Conservation (phyloP, 2,888 invertebrate genomes). For the Polymixis flavicincta region DNA sequence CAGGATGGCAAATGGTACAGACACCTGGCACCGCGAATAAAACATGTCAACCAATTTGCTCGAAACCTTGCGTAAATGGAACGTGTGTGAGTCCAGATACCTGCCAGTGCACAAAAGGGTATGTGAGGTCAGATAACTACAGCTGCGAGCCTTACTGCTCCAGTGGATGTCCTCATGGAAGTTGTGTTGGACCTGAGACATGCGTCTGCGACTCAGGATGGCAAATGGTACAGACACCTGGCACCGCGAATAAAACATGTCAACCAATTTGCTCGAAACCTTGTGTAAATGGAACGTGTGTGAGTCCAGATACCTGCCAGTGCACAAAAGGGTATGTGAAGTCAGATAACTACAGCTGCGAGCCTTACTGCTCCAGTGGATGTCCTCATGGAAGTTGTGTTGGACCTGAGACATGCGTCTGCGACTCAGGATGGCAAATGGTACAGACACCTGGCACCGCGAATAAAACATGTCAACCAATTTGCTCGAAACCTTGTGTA, state of each 20-base stretch:
- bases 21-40: neutral
- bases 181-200: conserved; percentile 45
- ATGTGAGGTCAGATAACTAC: neutral
- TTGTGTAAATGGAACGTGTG: conserved; percentile 37
- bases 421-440: conserved; percentile 38
- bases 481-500: conserved; percentile 32
- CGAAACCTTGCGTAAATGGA: conserved; percentile 23
- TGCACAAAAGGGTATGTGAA: conserved; percentile 36
- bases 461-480: conserved; percentile 23
- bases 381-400: conserved; percentile 48
- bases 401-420: conserved; percentile 39
- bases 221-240: neutral
- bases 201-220: conserved; percentile 43
- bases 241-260: conserved; percentile 11
- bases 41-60: conserved; percentile 47
- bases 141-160: conserved; percentile 44
- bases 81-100: conserved; percentile 36
- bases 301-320: conserved; percentile 46
- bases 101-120: conserved; percentile 36
- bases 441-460: neutral
- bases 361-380: conserved; percentile 31
- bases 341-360: conserved; percentile 19
- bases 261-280: conserved; percentile 36
- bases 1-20: conserved; percentile 30
- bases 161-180: conserved; percentile 38